Evolutionary conservation across 2,888 invertebrate genomes (phyloP).

Genomic region (Coleophora flavipennella): DNA sequence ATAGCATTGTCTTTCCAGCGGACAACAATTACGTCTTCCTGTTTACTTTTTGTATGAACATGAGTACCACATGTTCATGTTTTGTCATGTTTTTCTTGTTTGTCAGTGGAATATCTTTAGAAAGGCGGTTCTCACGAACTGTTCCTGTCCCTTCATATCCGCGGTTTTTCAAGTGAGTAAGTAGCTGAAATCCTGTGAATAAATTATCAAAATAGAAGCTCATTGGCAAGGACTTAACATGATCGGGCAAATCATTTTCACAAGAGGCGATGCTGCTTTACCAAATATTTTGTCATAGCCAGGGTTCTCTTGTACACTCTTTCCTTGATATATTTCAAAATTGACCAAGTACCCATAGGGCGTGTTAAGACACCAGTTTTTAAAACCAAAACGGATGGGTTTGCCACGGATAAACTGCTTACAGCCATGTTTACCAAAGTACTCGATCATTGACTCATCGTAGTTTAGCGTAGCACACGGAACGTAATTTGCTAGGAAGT

Average conservation of each 20-base stretch:
- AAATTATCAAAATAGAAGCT: background rate
- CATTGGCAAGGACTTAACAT: background rate
- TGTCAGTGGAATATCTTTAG: constrained; percentile 1
- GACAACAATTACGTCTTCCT: background rate
- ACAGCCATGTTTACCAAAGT: constrained; percentile 4
- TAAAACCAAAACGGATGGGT: constrained; percentile 8
- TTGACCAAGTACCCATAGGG: constrained; percentile 4
- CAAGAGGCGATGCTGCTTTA: constrained; percentile 4
- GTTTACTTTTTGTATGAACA: too few relatives aligned
- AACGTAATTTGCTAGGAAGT: constrained; percentile 2
- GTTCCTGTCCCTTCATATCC: constrained; percentile 3
- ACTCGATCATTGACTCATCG: constrained; percentile 2
- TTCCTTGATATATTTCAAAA: constrained; percentile 8
- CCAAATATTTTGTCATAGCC: constrained; percentile 3
- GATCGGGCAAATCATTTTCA: background rate
- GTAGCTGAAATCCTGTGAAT: background rate
- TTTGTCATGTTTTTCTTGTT: constrained; percentile 1
- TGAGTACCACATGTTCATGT: background rate
- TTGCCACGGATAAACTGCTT: constrained; percentile 6
- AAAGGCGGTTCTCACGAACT: constrained; percentile 2
- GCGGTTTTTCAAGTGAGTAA: background rate
- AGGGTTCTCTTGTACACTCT: constrained; percentile 1
- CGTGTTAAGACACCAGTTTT: constrained; percentile 5
- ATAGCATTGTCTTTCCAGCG: background rate
- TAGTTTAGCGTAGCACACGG: background rate